Conservation (phyloP, 2,113 vertebrate genomes). For the Epinephelus cyanopodus region DNA sequence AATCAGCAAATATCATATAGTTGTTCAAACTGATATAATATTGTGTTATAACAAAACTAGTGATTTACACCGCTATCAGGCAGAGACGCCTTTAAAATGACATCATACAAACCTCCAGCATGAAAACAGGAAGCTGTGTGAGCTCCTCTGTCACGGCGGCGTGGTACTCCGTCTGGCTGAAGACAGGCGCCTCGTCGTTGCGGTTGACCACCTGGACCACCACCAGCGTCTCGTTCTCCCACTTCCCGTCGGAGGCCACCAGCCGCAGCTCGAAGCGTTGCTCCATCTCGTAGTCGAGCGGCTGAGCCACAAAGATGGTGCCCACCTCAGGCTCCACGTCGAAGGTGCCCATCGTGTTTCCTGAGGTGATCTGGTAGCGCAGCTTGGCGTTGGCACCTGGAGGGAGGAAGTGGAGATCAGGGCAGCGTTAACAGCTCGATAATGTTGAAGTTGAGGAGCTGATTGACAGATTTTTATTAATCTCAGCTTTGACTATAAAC, state of each 20-base stretch:
- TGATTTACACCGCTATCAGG: too few species aligned
- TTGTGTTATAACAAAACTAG: too few species aligned
- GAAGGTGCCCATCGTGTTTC: slow-evolving; percentile 88
- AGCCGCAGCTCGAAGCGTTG: slow-evolving; percentile 86
- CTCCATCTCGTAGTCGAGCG: slow-evolving; percentile 91
- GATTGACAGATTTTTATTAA: too few species aligned
- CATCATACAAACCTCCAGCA: slow-evolving; percentile 83
- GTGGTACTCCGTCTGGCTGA: slow-evolving; percentile 88
- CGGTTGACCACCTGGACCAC: slow-evolving; percentile 87
- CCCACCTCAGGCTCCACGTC: slow-evolving; percentile 91
- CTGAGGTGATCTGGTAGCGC: slow-evolving; percentile 91
- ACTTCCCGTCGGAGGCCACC: slow-evolving; percentile 92
- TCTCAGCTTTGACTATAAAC: too few species aligned
- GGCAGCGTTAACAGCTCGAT: too few species aligned
- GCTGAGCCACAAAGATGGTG: slow-evolving; percentile 87
- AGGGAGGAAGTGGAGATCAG: slow-evolving; percentile 20
- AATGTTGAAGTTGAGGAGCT: too few species aligned
- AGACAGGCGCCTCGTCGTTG: slow-evolving; percentile 92
- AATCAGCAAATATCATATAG: too few species aligned
- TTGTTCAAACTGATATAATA: too few species aligned
- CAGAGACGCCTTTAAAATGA: too few species aligned
- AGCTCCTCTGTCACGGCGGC: slow-evolving; percentile 87
- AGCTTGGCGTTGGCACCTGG: slow-evolving; percentile 90
- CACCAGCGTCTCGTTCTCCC: slow-evolving; percentile 91
- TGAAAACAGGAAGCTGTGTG: slow-evolving; percentile 84